A percentile compares a stretch with the other conserved stretches of the same genome.
phyloP scores from a whole-genome alignment of 2,797 vertebrate species.

The Gymnothorax reevesii region DNA sequence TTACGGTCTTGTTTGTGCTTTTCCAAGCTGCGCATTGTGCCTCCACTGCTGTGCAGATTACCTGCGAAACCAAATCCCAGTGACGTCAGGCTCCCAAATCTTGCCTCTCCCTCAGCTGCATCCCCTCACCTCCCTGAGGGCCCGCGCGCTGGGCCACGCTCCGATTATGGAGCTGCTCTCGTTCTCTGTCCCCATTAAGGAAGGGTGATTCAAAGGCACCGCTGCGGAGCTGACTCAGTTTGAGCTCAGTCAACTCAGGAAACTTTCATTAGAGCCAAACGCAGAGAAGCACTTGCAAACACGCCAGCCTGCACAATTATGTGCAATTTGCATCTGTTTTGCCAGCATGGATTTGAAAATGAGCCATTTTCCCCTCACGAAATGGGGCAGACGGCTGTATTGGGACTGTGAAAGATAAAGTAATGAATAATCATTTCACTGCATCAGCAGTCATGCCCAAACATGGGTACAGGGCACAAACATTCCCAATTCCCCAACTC shows the following conservation, averaged over 20 bases:
- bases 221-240: constrained; percentile 17
- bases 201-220: constrained; percentile 58
- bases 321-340: not conserved
- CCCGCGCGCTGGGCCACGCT: constrained; percentile 63
- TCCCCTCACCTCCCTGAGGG: constrained; percentile 51
- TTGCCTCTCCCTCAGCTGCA: constrained; percentile 35
- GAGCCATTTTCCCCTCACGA: not conserved
- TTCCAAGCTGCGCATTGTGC: not conserved
- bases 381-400: not conserved
- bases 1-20: not conserved
- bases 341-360: not conserved
- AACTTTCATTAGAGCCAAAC: not conserved
- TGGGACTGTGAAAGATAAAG: not conserved
- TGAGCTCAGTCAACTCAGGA: constrained; percentile 9
- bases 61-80: constrained; percentile 8
- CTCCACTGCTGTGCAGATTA: not conserved
- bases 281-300: not conserved
- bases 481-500: not conserved
- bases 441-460: not conserved
- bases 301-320: not conserved
- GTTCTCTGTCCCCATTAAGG: constrained; percentile 69
- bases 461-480: not conserved
- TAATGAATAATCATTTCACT: not conserved
- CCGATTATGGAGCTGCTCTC: constrained; percentile 70
- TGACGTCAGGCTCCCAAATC: constrained; percentile 39